Base-by-base conservation (phyloP, 2,113 vertebrate genomes). In the Scomber japonicus region DNA sequence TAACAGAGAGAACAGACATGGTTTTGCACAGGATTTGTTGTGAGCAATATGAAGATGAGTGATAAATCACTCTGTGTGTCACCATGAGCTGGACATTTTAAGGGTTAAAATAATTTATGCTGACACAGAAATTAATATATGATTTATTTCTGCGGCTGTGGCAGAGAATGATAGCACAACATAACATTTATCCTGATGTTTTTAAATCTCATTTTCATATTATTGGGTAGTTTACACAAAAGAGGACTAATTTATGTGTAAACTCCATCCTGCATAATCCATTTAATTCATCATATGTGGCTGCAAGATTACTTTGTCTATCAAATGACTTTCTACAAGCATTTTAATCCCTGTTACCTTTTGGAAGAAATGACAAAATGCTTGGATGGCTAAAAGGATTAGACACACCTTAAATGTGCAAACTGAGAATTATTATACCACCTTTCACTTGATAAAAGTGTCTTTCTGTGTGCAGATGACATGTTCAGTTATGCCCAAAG, bases 401-500 rank as follows among this genome's bases (percentile, higher is more conserved):
- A 40, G 35, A 40, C 35, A 40, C 35, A 40, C 9, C 35, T 91
- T 84, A 56, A 71, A 21, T 27, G 15, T 2, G 55, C 40, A 61
- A 51, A 45, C 0, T 46, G 12, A 75, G 13, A 50, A 59, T 30
- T 17, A 24, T 54, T 16, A 66, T 10, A 70, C 60, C 46, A 54
- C 46, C 48, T 35, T 68, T 61, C 30, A 70, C 24, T 48, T 60
- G 48, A 71, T 35, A 17, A 4, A 11, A 48, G 16, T 45, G 73
- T 66, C 46, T 40, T 57, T 68, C 55, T n/a, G 13, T 56, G 51
- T 69, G 16, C 27, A 21, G 21, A 21, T 21, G 21, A 17, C 75
- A 55, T 74, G 67, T 82, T 67, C 24, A 50, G 75, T 81, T 78
- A 14, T 77, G 56, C 75, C 80, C 73, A 81, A 75, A 88, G 63